Percentiles rank a stretch among this genome's conserved stretches.
Evolutionary conservation across 2,888 invertebrate species (phyloP).

Genomic region (Globia sparganii): DNA sequence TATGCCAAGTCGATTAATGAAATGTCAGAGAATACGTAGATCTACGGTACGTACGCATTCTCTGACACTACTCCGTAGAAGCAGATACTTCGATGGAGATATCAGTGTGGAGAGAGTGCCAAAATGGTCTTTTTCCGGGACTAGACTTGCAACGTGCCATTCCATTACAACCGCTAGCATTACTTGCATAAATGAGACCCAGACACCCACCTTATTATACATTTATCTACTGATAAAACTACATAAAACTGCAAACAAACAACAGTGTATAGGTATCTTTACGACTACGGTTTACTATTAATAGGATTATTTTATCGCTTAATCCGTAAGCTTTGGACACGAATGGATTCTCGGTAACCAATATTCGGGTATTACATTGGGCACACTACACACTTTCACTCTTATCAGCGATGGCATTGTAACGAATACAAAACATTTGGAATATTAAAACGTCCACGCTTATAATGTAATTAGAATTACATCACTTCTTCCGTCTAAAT

Average conservation of each 20-base stretch:
- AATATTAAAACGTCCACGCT: constrained; percentile 20
- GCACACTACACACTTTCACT: constrained; percentile 35
- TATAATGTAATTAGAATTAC: constrained; percentile 15
- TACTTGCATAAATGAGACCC: constrained; percentile 14
- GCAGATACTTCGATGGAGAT: not conserved
- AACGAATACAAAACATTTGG: constrained; percentile 14
- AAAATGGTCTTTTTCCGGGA: not conserved
- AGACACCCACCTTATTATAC: constrained; percentile 4
- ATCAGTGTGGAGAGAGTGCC: not conserved
- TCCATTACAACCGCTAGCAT: not conserved
- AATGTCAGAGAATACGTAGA: not conserved
- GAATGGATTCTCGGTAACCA: constrained; percentile 43
- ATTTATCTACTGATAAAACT: constrained; percentile 23
- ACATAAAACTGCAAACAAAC: constrained; percentile 19
- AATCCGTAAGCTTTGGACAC: constrained; percentile 34
- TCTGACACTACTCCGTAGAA: not conserved
- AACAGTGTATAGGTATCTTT: not conserved
- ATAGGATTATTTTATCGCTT: constrained; percentile 36
- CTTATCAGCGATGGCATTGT: constrained; percentile 43
- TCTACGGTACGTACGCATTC: not conserved
- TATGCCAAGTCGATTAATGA: not conserved
- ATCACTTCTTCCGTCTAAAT: constrained; percentile 26
- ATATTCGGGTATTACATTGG: constrained; percentile 28
- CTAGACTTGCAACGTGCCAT: not conserved
- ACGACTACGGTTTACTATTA: constrained; percentile 25